phyloP scores from a whole-genome alignment of 2,113 vertebrate genomes.

The Nipponia nippon region DNA sequence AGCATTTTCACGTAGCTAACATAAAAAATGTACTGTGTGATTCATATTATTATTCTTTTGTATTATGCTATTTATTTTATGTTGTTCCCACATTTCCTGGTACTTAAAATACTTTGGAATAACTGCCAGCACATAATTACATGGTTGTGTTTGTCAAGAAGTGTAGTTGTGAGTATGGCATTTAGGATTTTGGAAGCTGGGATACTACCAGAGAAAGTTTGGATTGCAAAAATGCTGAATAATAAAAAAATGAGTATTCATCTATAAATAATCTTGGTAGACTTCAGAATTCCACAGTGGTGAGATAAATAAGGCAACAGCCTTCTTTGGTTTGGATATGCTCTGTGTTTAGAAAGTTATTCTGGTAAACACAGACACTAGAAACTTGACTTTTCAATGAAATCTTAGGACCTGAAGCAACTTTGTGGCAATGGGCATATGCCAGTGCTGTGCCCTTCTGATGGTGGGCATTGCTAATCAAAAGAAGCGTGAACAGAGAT shows the following conservation, averaged over 20 bases:
- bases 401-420: neutral
- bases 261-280: neutral
- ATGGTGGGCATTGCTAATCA: neutral
- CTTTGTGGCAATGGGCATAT: neutral
- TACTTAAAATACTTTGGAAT: neutral
- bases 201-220: neutral
- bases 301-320: neutral
- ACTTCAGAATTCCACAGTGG: neutral
- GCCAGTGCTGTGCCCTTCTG: neutral
- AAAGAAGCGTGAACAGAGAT: neutral
- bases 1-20: neutral
- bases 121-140: neutral
- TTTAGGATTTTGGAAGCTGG: neutral
- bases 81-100: neutral
- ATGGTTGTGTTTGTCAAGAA: neutral
- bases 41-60: neutral
- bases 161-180: neutral
- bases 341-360: neutral
- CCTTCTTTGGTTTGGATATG: neutral
- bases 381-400: neutral
- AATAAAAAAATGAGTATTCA: neutral
- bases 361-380: neutral
- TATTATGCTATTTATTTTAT: neutral
- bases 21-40: neutral
- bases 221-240: neutral